Conservation (phyloP, 2,888 invertebrate genomes). For the Lasiommata megera region DNA sequence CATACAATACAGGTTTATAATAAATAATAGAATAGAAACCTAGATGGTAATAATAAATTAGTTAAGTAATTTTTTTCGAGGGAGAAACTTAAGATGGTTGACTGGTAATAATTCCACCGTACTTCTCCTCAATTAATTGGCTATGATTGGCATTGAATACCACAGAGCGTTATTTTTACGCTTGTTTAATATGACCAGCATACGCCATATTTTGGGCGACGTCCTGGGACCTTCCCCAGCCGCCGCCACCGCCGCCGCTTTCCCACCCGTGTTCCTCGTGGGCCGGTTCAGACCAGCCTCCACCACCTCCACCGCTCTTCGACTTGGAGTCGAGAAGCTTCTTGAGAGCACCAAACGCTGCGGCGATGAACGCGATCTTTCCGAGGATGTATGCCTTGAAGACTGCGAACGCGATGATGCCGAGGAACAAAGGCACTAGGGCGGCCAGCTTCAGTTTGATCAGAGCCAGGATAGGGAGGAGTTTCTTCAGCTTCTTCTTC, state of each 20-base stretch:
- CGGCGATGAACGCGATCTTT: conserved; percentile 90
- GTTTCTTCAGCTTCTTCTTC: conserved; percentile 89
- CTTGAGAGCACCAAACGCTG: conserved; percentile 84
- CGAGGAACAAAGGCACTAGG: conserved; percentile 88
- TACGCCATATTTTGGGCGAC: conserved; percentile 85
- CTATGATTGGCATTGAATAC: background rate
- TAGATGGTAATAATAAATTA: conserved; percentile 37
- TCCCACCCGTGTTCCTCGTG: conserved; percentile 81
- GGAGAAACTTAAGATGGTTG: background rate
- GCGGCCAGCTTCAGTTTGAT: conserved; percentile 89
- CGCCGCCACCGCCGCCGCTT: conserved; percentile 77
- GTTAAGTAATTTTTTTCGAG: conserved; percentile 25
- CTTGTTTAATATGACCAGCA: conserved; percentile 79
- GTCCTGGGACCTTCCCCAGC: conserved; percentile 85
- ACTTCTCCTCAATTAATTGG: background rate
- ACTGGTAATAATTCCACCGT: background rate
- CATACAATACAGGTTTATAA: conserved; percentile 38
- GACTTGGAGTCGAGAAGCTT: conserved; percentile 88
- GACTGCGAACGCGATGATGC: conserved; percentile 87
- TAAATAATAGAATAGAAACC: conserved; percentile 19
- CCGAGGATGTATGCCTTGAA: conserved; percentile 92
- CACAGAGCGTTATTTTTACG: conserved; percentile 39
- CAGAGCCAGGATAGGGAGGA: conserved; percentile 87
- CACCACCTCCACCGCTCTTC: conserved; percentile 79
- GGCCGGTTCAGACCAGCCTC: conserved; percentile 84